Base-by-base conservation (phyloP, 2,797 vertebrate genomes). In the Hirundo rustica region DNA sequence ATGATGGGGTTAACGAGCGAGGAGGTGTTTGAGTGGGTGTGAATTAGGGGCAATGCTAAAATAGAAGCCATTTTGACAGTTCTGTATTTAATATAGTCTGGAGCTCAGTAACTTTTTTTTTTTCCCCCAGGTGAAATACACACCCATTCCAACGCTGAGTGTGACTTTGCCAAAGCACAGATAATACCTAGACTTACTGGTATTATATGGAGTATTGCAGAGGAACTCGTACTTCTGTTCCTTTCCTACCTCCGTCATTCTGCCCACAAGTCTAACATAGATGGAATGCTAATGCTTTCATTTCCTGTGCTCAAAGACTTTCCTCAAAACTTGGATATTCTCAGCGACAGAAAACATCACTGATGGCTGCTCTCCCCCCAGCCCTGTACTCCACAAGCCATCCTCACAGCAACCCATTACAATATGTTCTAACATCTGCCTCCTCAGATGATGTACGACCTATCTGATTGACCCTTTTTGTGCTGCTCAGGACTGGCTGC, bases 361-460 rank as follows among this genome's bases (percentile, higher is more conserved):
- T 67, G 93, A 95, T 82, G 90, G 74, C 48, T 95, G 88, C 90
- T 77, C 75, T 75, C 66, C 75, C 75, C 92, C 13, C 13, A 62
- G 19, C 84, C 71, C 88, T 58, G 91, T 77, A 54, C 93, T 82
- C 96, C 92, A 89, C 71, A 83, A 96, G 96, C 96, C 91, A 93
- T 95, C 91, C 94, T 95, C 96, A 65, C 86, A 97, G 97, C 98
- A 98, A 98, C 98, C 98, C 97, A 96, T 97, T 97, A 98, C 98
- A 99, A 98, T 99, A 99, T 99, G 99, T 98, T 99, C 97, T 93
- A 99, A 98, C 99, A 99, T 99, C 99, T 99, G 99, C 98, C 98
- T 98, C 98, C 97, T 98, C 98, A 97, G 98, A 98, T 98, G 98
- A 99, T 98, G 98, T 96, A 98, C 92, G 96, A 98, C 98, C 98